Base-by-base conservation (phyloP, 2,888 invertebrate species). In the Nudaria mundana region DNA sequence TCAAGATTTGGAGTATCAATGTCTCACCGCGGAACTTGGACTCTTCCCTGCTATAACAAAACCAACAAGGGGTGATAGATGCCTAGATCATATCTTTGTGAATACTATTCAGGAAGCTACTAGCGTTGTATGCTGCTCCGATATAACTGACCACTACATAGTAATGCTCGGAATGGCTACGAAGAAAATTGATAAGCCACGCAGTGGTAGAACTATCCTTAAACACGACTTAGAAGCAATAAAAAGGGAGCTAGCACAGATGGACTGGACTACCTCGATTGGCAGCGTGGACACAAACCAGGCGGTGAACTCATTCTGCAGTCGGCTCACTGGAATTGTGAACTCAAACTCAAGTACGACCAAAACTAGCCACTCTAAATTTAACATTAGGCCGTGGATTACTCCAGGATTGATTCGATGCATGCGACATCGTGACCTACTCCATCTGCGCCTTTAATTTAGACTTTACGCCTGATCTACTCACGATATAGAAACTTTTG, bases 41-140 rank as follows among this genome's bases (percentile, higher is more conserved):
- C 23, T 48, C 15, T 7, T 16, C 0, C 36, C 44, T 2, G 40
- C 40, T 10, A 38, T 48, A 6, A 40, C 39, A 6, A 30, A 30
- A 25, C 42, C 48, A 1, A 54, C 50, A 8, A 14, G 51, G 1
- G 15, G 10, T 0, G 20, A 35, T 5, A 11, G 44, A 0, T 51
- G 51, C 30, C 33, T 51, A 1, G 54, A 54, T 12, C 51, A 51
- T 25, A 41, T 40, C 14, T 37, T 32, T 11, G 24, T 48, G 1
- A 40, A 25, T 14, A 15, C 29, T 6, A 10, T 23, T 7, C 15
- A 3, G 3, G 10, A 41, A 2, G 35, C 34, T 2, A 12, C 26
- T 10, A 37, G 40, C 5, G 14, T 42, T 2, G 36, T 54, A 0
- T 50, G 50, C 16, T 13, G 24, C 5, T 24, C 37, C 2, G 34